phyloP scores from a whole-genome alignment of 1,140 invertebrate genomes.

The Pseudomyrmex gracilis region DNA sequence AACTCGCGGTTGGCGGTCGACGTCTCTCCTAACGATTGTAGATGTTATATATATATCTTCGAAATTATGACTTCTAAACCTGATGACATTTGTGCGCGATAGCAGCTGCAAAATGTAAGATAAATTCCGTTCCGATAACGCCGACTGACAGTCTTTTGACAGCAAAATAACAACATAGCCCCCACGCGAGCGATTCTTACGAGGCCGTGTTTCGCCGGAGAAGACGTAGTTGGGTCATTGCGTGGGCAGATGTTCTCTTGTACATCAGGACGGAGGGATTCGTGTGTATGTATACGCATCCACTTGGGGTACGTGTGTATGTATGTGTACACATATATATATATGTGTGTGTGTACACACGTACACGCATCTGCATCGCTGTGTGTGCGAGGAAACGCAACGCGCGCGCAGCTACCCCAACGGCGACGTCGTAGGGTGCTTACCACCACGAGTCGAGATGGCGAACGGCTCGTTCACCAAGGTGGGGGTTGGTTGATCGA shows the following conservation, averaged over 20 bases:
- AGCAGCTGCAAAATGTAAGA: background rate
- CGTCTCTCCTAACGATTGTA: too few relatives aligned
- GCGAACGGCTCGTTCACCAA: conserved; percentile 60
- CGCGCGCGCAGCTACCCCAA: conserved; percentile 26
- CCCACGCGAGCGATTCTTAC: conserved; percentile 13
- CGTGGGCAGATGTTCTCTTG: conserved; percentile 66
- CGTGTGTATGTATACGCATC: background rate
- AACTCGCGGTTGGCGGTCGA: too few relatives aligned
- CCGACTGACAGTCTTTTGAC: conserved; percentile 26
- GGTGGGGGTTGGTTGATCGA: conserved; percentile 80
- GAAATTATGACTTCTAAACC: background rate
- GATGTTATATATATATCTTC: background rate
- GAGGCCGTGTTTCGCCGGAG: conserved; percentile 2
- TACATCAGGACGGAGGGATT: background rate
- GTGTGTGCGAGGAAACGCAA: conserved; percentile 14
- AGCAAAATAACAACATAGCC: conserved; percentile 47
- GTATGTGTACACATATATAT: background rate
- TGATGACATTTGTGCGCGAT: background rate
- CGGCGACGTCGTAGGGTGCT: conserved; percentile 50
- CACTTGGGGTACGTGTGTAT: background rate
- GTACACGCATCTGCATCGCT: background rate
- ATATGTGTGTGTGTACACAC: too few relatives aligned
- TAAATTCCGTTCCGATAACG: conserved; percentile 13
- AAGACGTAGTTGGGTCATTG: conserved; percentile 66
- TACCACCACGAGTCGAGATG: conserved; percentile 41